Evolutionary conservation across 1,140 invertebrate genomes (phyloP), one percentile per base, ranked within the genome.

Genomic region (Aradophagus sp.): DNA sequence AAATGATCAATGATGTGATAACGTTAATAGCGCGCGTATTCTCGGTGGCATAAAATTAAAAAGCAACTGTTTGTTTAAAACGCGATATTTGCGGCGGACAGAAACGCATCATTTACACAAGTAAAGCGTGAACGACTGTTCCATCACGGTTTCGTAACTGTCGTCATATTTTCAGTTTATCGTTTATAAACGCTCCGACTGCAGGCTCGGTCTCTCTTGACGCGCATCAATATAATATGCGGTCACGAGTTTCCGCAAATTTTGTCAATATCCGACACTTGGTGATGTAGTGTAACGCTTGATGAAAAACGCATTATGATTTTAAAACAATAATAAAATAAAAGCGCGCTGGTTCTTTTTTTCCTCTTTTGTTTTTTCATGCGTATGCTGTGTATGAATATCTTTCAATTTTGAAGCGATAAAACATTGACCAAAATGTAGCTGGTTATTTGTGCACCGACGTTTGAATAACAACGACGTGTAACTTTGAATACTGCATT

Each of bases 121-220:
- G 41, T 56, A 66, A 71, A 67, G 26, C 50, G 20, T 26, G 35
- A 63, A 17, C 52, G 32, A 65, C 63, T 65, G 39, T 65, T 74
- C 61, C 62, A 70, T 73, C 61, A 70, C 58, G 59, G 50, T 73
- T 74, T 69, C 53, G 50, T 66, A 70, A 74, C 41, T 66, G 56
- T 55, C 62, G 65, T 70, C 68, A 69, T 74, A 71, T 70, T 71
- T 76, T 63, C 56, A 56, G 44, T 73, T 69, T 67, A 70, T 74
- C 53, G 56, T 74, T 76, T 67, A 72, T 72, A 66, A 74, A 72
- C 42, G 69, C 42, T 41, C 50, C 5, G n/a, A 59, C 48, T 71
- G 29, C 47, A 63, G 47, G 44, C 16, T 53, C 36, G 41, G 42
- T 66, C 52, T 59, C 71, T 59, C 45, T 59, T 63, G 53, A 63